phyloP scores from a whole-genome alignment of 2,113 vertebrate species.

The Thamnaconus septentrionalis region DNA sequence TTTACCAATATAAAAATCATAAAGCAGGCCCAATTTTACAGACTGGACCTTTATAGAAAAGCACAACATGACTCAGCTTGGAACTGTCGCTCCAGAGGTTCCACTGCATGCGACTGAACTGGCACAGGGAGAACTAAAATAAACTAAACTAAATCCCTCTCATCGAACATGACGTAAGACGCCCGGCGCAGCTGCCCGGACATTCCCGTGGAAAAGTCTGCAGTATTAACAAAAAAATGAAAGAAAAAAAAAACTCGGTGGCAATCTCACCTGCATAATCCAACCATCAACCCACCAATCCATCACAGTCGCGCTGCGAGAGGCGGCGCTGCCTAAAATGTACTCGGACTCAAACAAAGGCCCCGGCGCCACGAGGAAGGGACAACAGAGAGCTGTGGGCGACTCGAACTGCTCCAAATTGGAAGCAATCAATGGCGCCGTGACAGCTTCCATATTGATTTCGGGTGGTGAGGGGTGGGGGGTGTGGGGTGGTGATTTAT shows the following conservation, averaged over 20 bases:
- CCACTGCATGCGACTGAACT: too few species aligned
- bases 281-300: constrained; percentile 53
- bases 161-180: constrained; percentile 19
- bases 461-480: neutral
- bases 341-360: constrained; percentile 26
- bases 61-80: too few species aligned
- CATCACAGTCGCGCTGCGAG: constrained; percentile 48
- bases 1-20: too few species aligned
- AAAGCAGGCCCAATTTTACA: too few species aligned
- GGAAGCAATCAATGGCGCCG: constrained; percentile 39
- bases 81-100: too few species aligned
- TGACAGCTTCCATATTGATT: constrained; percentile 54
- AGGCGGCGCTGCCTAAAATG: constrained; percentile 34
- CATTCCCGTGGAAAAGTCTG: constrained; percentile 40
- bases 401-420: constrained; percentile 45
- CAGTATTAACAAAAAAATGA: neutral
- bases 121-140: neutral
- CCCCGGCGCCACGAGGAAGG: constrained; percentile 23
- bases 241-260: constrained; percentile 13
- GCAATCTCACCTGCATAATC: constrained; percentile 60
- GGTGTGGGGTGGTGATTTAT: neutral
- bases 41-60: too few species aligned
- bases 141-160: constrained; percentile 19
- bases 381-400: constrained; percentile 25
- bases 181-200: constrained; percentile 21